These are phyloP conservation scores for Thunnus maccoyii DNA, from an alignment of 2,113 vertebrate genomes.

Conservation along the genomic window DNA sequence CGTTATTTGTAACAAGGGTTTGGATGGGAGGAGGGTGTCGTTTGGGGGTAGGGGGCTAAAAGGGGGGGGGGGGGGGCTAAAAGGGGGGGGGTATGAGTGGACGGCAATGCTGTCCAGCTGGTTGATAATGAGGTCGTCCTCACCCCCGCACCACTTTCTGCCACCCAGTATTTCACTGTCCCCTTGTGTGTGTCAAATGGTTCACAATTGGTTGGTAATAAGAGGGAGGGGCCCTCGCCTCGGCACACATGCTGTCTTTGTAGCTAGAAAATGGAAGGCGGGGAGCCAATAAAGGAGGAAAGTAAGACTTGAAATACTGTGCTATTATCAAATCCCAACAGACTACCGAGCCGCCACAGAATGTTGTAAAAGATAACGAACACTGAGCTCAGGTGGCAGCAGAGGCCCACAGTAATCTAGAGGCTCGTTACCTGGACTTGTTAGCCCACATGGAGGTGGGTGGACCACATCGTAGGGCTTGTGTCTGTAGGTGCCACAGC, in stretches of 20 bases:
- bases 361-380: slow-evolving; percentile 47
- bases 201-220: slow-evolving; percentile 72
- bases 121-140: slow-evolving; percentile 72
- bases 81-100: background rate
- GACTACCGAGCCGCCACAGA: slow-evolving; percentile 3
- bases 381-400: slow-evolving; percentile 45
- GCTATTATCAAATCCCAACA: slow-evolving; percentile 25
- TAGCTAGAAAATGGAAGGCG: slow-evolving; percentile 33
- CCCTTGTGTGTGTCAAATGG: slow-evolving; percentile 61
- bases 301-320: slow-evolving; percentile 40
- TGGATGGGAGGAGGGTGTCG: slow-evolving; percentile 5
- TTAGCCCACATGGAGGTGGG: slow-evolving; percentile 40
- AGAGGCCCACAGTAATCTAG: background rate
- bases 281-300: slow-evolving; percentile 36
- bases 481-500: slow-evolving; percentile 4
- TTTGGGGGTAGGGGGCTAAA: slow-evolving; percentile 23
- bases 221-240: slow-evolving; percentile 54
- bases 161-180: slow-evolving; percentile 46
- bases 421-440: slow-evolving; percentile 28
- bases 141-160: slow-evolving; percentile 42
- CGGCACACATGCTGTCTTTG: slow-evolving; percentile 45
- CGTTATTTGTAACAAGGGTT: slow-evolving; percentile 38
- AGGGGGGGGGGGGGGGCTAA: slow-evolving; percentile 24
- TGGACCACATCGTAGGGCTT: slow-evolving; percentile 14
- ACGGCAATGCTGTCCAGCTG: slow-evolving; percentile 59